Percentiles rank a stretch among this genome's conserved stretches.
phyloP scores from a whole-genome alignment of 2,797 vertebrate genomes.

The Garrulus glandarius region DNA sequence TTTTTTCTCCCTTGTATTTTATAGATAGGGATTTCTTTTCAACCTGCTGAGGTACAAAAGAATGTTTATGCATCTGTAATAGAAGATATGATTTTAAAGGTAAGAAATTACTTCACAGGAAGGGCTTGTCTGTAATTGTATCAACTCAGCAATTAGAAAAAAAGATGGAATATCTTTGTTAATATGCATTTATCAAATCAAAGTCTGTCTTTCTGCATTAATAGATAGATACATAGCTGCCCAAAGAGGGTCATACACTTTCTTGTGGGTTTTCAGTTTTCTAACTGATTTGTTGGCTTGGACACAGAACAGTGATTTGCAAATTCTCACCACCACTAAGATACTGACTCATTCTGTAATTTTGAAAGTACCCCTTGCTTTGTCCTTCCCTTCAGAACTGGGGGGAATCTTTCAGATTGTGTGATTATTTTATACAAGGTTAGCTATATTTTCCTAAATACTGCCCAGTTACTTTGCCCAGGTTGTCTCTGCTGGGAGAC shows the following conservation, averaged over 20 bases:
- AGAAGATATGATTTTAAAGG: conserved; percentile 97
- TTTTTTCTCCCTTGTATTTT: background rate
- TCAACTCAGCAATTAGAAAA: background rate
- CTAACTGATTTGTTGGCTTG: background rate
- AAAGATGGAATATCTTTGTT: background rate
- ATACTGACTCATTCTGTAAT: background rate
- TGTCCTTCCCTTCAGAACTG: background rate
- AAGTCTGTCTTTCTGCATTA: background rate
- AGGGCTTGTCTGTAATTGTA: background rate
- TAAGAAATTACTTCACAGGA: conserved; percentile 46
- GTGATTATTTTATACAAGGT: background rate
- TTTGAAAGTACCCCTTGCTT: background rate
- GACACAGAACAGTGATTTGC: background rate
- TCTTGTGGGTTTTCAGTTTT: background rate
- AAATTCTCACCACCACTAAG: background rate
- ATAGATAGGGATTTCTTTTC: conserved; percentile 90
- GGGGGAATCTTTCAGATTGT: background rate
- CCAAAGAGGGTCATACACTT: background rate
- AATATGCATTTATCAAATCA: background rate
- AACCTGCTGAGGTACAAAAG: conserved; percentile 89
- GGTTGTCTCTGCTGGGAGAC: background rate
- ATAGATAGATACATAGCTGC: background rate
- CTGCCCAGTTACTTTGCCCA: background rate
- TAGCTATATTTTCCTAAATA: background rate
- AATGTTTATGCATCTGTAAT: conserved; percentile 88